A percentile compares a stretch with the other conserved stretches of the same genome.
Evolutionary conservation across 2,113 vertebrate species (phyloP).

Genomic region (Struthio camelus): DNA sequence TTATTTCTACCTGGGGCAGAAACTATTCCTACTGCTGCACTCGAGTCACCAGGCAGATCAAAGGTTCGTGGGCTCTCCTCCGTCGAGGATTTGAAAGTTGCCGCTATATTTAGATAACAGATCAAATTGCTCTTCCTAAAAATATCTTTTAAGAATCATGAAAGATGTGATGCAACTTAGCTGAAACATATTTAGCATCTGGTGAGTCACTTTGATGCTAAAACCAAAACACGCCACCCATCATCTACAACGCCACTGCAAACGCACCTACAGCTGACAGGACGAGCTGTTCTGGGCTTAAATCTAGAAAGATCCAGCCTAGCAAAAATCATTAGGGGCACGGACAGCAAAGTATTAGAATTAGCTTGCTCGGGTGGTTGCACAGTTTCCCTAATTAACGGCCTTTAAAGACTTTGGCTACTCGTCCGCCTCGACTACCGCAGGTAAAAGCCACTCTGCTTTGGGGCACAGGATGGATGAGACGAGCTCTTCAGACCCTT

Average conservation of each 20-base stretch:
- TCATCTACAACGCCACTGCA: neutral
- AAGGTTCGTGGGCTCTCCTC: neutral
- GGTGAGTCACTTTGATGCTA: neutral
- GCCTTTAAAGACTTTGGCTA: neutral
- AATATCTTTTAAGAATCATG: neutral
- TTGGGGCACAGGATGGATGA: neutral
- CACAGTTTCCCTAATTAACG: neutral
- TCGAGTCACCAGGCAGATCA: neutral
- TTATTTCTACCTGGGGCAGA: neutral
- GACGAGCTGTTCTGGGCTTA: neutral
- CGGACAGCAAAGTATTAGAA: neutral
- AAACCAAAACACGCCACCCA: neutral
- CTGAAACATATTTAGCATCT: neutral
- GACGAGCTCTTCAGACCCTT: neutral
- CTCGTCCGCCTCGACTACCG: neutral
- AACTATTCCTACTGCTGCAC: neutral
- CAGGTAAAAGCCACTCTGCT: neutral
- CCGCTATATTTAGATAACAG: neutral
- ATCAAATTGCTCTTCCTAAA: neutral
- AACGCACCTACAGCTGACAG: neutral
- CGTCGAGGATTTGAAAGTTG: conserved; percentile 9
- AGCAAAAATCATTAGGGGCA: neutral
- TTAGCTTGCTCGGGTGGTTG: neutral
- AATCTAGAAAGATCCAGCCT: neutral
- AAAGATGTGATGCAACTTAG: conserved; percentile 5